Conservation (phyloP, 2,888 invertebrate species). For the Rhodophaea formosa region DNA sequence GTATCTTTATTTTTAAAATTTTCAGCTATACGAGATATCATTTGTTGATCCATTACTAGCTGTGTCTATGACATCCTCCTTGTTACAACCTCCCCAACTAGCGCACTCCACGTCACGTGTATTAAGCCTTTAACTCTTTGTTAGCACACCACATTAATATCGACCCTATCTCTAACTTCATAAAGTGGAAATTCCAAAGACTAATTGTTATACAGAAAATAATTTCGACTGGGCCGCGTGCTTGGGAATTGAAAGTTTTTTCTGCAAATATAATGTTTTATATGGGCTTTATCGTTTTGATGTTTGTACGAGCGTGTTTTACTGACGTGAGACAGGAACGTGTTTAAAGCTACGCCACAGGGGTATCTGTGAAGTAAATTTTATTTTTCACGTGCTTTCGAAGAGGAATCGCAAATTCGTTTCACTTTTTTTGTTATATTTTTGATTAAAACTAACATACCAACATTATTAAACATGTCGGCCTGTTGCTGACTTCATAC, state of each 20-base stretch:
- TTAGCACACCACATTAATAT: conserved; percentile 32
- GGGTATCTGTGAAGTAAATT: not conserved
- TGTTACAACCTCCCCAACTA: conserved; percentile 60
- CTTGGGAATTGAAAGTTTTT: conserved; percentile 51
- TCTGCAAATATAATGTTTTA: conserved; percentile 30
- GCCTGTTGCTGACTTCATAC: too few species aligned
- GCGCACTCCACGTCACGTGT: conserved; percentile 53
- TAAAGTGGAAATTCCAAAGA: conserved; percentile 27
- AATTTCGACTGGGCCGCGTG: conserved; percentile 56
- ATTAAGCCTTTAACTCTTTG: conserved; percentile 53
- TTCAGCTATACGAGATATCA: not conserved
- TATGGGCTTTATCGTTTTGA: conserved; percentile 30
- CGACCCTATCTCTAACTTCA: conserved; percentile 27
- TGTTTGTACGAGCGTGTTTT: conserved; percentile 17
- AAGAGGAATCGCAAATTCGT: too few species aligned
- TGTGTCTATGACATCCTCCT: conserved; percentile 31
- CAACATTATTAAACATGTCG: too few species aligned
- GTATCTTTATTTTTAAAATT: too few species aligned
- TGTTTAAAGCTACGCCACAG: not conserved
- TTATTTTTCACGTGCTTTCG: not conserved
- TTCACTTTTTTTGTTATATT: not conserved
- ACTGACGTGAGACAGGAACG: not conserved
- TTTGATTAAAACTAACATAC: too few species aligned
- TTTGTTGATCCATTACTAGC: not conserved
- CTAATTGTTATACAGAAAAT: conserved; percentile 41